Evolutionary conservation across 2,797 vertebrate species (phyloP), one percentile per base, ranked within the genome.

Genomic region (Caiman crocodilus): DNA sequence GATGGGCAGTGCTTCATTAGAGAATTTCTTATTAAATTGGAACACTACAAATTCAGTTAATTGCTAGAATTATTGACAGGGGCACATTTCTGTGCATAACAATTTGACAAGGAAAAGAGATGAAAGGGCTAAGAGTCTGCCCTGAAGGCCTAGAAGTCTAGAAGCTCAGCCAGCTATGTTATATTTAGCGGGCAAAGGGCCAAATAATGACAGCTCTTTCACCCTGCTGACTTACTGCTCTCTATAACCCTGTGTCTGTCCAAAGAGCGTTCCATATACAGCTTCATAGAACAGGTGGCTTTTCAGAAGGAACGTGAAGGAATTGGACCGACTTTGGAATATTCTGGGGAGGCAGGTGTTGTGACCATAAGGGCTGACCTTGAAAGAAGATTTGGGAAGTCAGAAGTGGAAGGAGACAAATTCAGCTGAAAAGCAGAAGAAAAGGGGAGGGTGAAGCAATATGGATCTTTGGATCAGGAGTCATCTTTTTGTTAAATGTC

Each of bases 401-500:
- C 20, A 69, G 30, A 32, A 35, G 32, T 35, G 20, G 67, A 32
- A 35, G n/a, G 67, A 35, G 67, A 35, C 30, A 69, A 35, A 21
- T 13, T 69, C 35, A 32, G 21, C 67, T 35, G 32, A 30, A 69
- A 32, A 69, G 65, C 32, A 69, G 67, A 32, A 14, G 20, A 32
- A 32, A 69, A 23, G 23, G 67, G n/a, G 28, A 65, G 30, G 12
- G 32, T 32, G 14, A 32, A 35, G 35, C 10, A 69, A 13, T 7
- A 10, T 69, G 20, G 21, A 35, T 32, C 60, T 61, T n/a, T 32
- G 10, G 30, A 10, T n/a, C 65, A 5, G 65, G 65, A 9, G 35
- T 32, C 35, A 21, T 23, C 67, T 12, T 69, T 69, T 69, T 25
- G 25, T 61, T 61, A 61, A 61, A 18, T 0, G 0, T 30, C 35